A percentile compares a stretch with the other conserved stretches of the same genome.
phyloP scores from a whole-genome alignment of 2,888 invertebrate species.

The Apamea epomidion region DNA sequence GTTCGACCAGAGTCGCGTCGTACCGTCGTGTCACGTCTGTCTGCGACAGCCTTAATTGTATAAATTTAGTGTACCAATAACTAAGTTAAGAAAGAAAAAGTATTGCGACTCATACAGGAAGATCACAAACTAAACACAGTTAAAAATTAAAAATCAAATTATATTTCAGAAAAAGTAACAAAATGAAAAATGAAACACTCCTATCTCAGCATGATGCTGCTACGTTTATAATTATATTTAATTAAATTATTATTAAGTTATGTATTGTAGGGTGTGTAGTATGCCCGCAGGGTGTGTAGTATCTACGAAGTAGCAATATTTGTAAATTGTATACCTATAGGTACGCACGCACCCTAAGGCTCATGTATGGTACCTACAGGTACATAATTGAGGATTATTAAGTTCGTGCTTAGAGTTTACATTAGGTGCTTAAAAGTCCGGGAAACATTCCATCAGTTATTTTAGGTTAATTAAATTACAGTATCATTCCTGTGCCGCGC shows the following conservation, averaged over 20 bases:
- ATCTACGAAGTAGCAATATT: slow-evolving; percentile 15
- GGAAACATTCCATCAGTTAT: background rate
- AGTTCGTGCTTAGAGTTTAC: slow-evolving; percentile 3
- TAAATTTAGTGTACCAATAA: slow-evolving; percentile 44
- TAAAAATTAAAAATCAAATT: too few species aligned
- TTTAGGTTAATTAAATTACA: background rate
- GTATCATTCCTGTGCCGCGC: background rate
- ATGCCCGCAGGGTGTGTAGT: slow-evolving; percentile 32
- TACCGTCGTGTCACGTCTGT: too few species aligned
- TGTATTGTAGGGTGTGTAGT: slow-evolving; percentile 18
- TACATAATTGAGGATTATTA: slow-evolving; percentile 9
- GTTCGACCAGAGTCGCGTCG: too few species aligned
- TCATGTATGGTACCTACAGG: slow-evolving; percentile 2
- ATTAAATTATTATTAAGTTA: background rate
- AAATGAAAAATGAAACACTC: too few species aligned
- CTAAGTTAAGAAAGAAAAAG: background rate
- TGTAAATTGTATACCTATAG: too few species aligned
- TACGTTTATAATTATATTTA: too few species aligned
- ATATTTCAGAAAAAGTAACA: too few species aligned
- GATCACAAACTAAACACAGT: too few species aligned
- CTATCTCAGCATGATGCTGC: too few species aligned
- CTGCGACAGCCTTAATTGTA: slow-evolving; percentile 5
- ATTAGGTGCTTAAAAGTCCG: slow-evolving; percentile 18
- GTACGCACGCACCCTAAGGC: background rate
- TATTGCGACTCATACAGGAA: too few species aligned